Conservation (phyloP, 2,888 invertebrate genomes). For the Phortica magna region DNA sequence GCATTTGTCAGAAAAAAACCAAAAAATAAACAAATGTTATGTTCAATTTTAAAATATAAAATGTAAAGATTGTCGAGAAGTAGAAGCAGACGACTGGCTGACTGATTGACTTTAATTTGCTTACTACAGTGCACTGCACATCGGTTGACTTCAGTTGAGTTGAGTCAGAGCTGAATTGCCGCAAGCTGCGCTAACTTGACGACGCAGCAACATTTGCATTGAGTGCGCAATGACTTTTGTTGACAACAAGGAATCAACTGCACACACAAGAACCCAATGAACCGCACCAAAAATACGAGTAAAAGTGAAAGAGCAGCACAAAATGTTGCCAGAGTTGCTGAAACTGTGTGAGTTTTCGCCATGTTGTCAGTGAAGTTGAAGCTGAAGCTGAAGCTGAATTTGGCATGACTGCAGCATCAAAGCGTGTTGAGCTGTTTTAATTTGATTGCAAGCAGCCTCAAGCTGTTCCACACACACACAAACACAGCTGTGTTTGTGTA, state of each 20-base stretch:
- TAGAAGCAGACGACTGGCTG: conserved; percentile 1
- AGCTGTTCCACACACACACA: background rate
- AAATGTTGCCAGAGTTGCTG: background rate
- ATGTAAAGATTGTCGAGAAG: background rate
- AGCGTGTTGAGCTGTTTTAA: conserved; percentile 51
- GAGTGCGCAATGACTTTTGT: conserved; percentile 21
- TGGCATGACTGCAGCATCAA: conserved; percentile 31
- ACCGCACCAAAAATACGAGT: conserved; percentile 10
- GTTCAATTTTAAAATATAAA: background rate
- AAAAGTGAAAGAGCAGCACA: background rate
- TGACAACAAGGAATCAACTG: conserved; percentile 15
- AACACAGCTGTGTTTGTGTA: background rate
- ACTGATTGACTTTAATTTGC: conserved; percentile 1
- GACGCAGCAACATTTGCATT: conserved; percentile 6
- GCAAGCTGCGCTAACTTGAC: background rate
- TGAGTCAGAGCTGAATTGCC: background rate
- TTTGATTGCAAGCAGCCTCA: conserved; percentile 47
- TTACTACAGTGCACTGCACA: background rate
- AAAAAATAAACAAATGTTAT: background rate
- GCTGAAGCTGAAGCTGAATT: background rate
- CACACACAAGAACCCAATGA: conserved; percentile 21
- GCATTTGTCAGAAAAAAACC: too few relatives aligned
- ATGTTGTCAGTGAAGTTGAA: background rate
- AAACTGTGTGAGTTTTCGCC: background rate
- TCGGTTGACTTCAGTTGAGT: background rate